Conservation (phyloP, 2,797 vertebrate genomes). For the Salarias fasciatus region DNA sequence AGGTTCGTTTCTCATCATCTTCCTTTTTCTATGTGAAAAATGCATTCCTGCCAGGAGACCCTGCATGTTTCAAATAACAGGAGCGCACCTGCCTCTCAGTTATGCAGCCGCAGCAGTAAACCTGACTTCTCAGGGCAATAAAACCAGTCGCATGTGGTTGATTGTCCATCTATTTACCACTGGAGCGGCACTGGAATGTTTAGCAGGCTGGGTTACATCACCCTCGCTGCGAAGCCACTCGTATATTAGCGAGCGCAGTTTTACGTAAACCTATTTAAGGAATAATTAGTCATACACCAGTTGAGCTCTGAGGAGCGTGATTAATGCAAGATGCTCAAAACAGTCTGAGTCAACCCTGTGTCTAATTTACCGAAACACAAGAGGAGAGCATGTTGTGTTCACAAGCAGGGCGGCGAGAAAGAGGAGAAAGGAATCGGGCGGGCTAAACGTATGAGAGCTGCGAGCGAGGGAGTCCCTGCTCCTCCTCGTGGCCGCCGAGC, state of each 20-base stretch:
- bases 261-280: constrained; percentile 35
- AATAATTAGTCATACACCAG: constrained; percentile 43
- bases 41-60: neutral
- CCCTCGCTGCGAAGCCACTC: constrained; percentile 2
- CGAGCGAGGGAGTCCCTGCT: neutral
- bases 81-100: too few relatives aligned
- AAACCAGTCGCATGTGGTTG: constrained; percentile 1
- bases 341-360: neutral
- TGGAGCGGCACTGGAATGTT: neutral
- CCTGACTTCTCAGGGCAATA: constrained; percentile 13
- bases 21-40: too few relatives aligned
- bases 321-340: constrained; percentile 32
- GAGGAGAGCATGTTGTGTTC: too few relatives aligned
- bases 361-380: too few relatives aligned
- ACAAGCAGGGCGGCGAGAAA: neutral
- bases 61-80: neutral
- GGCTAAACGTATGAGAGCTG: neutral
- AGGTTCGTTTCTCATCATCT: too few relatives aligned
- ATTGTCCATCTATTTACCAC: neutral
- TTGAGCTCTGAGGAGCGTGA: constrained; percentile 4
- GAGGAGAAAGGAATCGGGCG: neutral
- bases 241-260: neutral
- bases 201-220: constrained; percentile 16
- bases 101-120: constrained; percentile 4
- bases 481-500: constrained; percentile 10